Base-by-base conservation (phyloP, 2,888 invertebrate species). In the Muscina levida region DNA sequence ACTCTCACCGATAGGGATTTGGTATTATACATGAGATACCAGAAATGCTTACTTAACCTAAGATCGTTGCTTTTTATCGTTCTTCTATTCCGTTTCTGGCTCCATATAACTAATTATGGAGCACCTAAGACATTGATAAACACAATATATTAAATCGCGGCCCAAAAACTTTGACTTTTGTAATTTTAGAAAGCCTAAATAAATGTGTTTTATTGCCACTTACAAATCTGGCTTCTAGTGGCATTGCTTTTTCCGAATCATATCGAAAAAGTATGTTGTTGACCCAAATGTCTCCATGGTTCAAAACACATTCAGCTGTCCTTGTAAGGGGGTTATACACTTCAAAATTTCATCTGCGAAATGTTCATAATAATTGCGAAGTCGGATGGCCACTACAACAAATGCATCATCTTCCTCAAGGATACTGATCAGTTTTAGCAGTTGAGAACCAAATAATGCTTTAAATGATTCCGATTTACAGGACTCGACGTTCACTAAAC, bases 271-370 rank as follows among this genome's bases (percentile, higher is more conserved):
- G 89, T 84, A 92, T 90, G 82, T 92, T 92, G 80, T 92, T 92
- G 0, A 91, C 87, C 92, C 92, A 92, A 4, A 92, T 85, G 85
- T 92, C 92, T 1, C 92, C 92, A 77, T 92, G 92, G 82, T 92
- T 92, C 11, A 92, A 87, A 13, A 92, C 92, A 77, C 92, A 77
- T 89, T 89, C 0, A 83, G 59, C 0, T 44, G 31, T 0, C 90
- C 89, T 3, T 85, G 70, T 59, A 88, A 44, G 0, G 89, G 89
- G 71, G 88, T 86, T 4, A 89, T 85, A 0, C 88, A 79, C 10
- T 85, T 85, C 0, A 87, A 62, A 0, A 89, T 85, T n/a, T 86
- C 84, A 8, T 87, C 87, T 0, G 86, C 86, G 39, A 89, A 89
- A n/a, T 87, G 83, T 11, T 86, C 87, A 42, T 87, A 83, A 73